A percentile compares a stretch with the other conserved stretches of the same genome.
Evolutionary conservation across 2,888 invertebrate species (phyloP).

Genomic region (Dolichomitus sp.): DNA sequence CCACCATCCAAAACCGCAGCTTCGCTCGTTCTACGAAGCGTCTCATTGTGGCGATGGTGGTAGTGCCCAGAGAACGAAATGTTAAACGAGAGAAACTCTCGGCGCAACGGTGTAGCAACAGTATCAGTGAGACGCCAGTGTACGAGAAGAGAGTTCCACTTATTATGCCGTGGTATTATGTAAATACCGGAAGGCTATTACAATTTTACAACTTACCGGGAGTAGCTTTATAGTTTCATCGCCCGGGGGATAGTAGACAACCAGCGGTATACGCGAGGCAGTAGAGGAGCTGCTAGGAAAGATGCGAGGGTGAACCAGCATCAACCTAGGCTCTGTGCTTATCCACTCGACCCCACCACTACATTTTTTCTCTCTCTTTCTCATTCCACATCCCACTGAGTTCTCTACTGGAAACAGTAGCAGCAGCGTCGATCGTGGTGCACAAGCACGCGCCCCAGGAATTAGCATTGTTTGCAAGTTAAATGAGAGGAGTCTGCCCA

Average conservation of each 20-base stretch:
- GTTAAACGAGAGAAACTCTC: slow-evolving; percentile 47
- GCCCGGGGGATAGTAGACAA: slow-evolving; percentile 72
- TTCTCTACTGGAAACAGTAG: slow-evolving; percentile 7
- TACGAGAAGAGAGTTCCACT: slow-evolving; percentile 77
- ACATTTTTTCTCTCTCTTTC: not conserved
- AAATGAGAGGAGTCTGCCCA: slow-evolving; percentile 62
- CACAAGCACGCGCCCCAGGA: slow-evolving; percentile 59
- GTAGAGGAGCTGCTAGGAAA: not conserved
- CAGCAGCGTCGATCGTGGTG: slow-evolving; percentile 49
- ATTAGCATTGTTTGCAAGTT: slow-evolving; percentile 67
- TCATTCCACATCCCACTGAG: not conserved
- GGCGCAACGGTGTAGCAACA: slow-evolving; percentile 25
- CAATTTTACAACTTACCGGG: slow-evolving; percentile 84
- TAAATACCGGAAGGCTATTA: slow-evolving; percentile 84
- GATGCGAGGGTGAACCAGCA: not conserved
- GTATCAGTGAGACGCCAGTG: slow-evolving; percentile 6
- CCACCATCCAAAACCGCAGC: slow-evolving; percentile 33
- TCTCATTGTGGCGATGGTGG: slow-evolving; percentile 32
- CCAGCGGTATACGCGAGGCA: slow-evolving; percentile 26
- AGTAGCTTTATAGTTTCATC: slow-evolving; percentile 83
- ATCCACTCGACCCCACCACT: slow-evolving; percentile 59
- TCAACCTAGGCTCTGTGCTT: slow-evolving; percentile 42
- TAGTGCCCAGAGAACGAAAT: slow-evolving; percentile 17
- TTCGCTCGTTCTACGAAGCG: not conserved
- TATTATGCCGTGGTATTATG: slow-evolving; percentile 84